Percentiles rank a stretch among this genome's conserved stretches.
phyloP scores from a whole-genome alignment of 2,797 vertebrate species.

The Nannoperca obscura region DNA sequence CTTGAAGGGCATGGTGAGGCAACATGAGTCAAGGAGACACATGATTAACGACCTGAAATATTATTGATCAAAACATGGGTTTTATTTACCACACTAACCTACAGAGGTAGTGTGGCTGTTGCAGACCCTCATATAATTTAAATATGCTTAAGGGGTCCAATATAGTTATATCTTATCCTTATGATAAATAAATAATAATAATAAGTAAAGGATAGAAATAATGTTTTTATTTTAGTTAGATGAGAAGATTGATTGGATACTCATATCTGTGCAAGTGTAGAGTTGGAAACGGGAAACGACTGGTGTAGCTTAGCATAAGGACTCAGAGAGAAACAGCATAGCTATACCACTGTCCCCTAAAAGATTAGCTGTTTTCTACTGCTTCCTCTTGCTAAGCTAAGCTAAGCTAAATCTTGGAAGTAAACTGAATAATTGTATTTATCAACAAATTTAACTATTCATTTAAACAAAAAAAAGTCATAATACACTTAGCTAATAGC shows the following conservation, averaged over 20 bases:
- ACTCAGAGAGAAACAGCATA: not conserved
- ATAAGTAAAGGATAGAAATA: not conserved
- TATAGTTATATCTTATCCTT: not conserved
- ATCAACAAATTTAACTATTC: not conserved
- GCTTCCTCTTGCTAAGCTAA: not conserved
- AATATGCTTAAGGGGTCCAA: not conserved
- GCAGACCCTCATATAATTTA: not conserved
- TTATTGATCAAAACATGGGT: not conserved
- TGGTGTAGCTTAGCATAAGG: not conserved
- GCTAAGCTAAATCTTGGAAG: not conserved
- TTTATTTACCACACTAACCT: not conserved
- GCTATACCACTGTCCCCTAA: not conserved
- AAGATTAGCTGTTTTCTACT: not conserved
- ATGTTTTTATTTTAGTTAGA: not conserved
- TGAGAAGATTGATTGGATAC: not conserved
- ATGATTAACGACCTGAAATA: not conserved
- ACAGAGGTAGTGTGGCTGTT: not conserved
- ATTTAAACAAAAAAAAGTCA: not conserved
- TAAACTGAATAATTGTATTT: not conserved
- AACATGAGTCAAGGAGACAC: not conserved
- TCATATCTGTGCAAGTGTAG: too few species aligned
- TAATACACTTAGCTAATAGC: not conserved
- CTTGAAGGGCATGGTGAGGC: constrained; percentile 95
- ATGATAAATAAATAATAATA: not conserved
- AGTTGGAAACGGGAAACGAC: not conserved